Evolutionary conservation across 2,888 invertebrate species (phyloP), one percentile per base, ranked within the genome.

Genomic region (Capitulum mitella): DNA sequence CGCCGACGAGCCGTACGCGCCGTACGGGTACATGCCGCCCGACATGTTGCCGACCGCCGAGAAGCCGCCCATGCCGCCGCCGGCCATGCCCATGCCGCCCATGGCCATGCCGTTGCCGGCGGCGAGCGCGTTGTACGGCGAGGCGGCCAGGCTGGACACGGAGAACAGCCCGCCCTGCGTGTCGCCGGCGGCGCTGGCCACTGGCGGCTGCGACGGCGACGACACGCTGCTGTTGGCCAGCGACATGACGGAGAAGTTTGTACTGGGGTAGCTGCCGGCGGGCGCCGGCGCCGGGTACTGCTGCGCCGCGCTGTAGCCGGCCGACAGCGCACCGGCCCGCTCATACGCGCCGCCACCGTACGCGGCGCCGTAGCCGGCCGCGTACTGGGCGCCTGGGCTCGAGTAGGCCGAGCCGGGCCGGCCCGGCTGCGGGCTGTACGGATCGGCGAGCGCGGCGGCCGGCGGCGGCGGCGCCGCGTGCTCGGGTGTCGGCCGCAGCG

Each of bases 201-300:
- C 37, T 26, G 61, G 14, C 46, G 85, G 83, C 82, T 85, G 82
- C 83, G 86, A 85, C 34, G 83, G 82, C 74, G 83, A 83, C 77
- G 81, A 79, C 75, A 81, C 58, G 64, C 84, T 84, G 83, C 84
- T 84, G 80, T 84, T 84, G 77, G 84, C 84, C 78, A 85, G 82
- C 34, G 85, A 85, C 77, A 84, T 84, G 61, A 85, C 85, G 54
- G 85, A 85, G 82, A 85, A 85, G 82, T 85, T 85, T 83, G 84
- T 83, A 80, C 83, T 83, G 34, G 82, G 82, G 79, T 83, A 83
- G 78, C 82, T 83, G 81, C 79, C 80, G 10, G 81, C 80, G n/a
- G n/a, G n/a, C n/a, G n/a, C n/a, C n/a, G n/a, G n/a, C n/a, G n/a
- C n/a, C n/a, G 86, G 85, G 78, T 86, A 86, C 82, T 81, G 83